A percentile compares a stretch with the other conserved stretches of the same genome.
These are phyloP conservation scores for Homarus gammarus DNA, from an alignment of 2,888 invertebrate genomes.

Conservation along the genomic window DNA sequence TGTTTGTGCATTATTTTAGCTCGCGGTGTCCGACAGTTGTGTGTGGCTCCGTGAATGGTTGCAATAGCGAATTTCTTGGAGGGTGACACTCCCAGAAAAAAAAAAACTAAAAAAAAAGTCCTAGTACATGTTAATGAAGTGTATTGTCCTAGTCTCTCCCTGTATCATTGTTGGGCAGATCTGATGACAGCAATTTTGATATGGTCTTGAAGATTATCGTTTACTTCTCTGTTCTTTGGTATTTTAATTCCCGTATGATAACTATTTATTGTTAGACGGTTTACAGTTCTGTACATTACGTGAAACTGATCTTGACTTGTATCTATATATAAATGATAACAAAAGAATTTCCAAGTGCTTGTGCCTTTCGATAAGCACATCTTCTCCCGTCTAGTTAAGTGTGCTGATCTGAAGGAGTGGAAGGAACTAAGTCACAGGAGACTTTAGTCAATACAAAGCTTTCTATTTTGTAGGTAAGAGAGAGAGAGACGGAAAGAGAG, in stretches of 20 bases:
- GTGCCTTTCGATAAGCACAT: not conserved
- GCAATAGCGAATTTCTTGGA: not conserved
- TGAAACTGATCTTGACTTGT: not conserved
- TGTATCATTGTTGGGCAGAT: no score
- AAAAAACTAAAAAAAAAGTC: not conserved
- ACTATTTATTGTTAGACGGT: no score
- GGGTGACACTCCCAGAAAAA: not conserved
- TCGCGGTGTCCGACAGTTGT: slow-evolving; percentile 5
- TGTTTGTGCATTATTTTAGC: slow-evolving; percentile 47
- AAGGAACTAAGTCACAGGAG: not conserved
- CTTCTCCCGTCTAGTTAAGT: not conserved
- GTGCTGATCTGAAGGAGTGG: not conserved
- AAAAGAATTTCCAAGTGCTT: not conserved
- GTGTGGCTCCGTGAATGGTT: not conserved
- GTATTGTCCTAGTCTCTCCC: no score
- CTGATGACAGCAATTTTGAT: no score
- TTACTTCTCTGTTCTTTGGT: no score
- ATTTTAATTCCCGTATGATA: no score
- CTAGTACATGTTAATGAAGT: no score
- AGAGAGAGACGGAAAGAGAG: not conserved
- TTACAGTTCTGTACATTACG: no score
- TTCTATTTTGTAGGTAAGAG: not conserved
- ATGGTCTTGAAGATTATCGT: no score
- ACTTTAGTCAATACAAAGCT: not conserved
- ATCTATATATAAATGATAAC: not conserved